Conservation (phyloP, 2,797 vertebrate genomes). For the Myoxocephalus aenaeus region DNA sequence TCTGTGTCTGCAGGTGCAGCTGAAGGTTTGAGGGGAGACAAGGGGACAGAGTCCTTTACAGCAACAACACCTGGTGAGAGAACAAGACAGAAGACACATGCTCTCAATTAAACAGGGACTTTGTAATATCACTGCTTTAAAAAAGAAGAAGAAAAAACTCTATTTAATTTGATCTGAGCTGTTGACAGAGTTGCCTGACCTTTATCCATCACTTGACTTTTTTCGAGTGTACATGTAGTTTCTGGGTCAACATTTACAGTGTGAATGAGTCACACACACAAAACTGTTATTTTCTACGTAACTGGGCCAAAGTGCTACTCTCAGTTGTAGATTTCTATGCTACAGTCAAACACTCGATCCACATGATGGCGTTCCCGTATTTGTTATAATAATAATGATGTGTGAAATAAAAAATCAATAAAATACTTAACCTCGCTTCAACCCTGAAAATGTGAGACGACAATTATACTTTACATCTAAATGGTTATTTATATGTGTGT, state of each 20-base stretch:
- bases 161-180: not conserved
- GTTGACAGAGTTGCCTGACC: not conserved
- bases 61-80: slow-evolving; percentile 73
- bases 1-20: slow-evolving; percentile 68
- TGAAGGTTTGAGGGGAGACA: slow-evolving; percentile 79
- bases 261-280: not conserved
- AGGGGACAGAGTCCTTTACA: slow-evolving; percentile 77
- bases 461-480: not conserved
- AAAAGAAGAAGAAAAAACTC: not conserved
- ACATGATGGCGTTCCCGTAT: slow-evolving; percentile 56
- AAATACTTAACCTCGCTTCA: not conserved
- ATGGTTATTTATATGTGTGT: not conserved
- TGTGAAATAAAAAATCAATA: not conserved
- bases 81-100: not conserved
- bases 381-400: not conserved
- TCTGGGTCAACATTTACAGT: not conserved
- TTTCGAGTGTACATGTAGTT: not conserved
- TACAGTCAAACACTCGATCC: slow-evolving; percentile 48
- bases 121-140: not conserved
- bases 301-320: not conserved
- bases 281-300: not conserved
- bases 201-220: not conserved
- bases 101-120: not conserved
- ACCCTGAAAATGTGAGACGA: slow-evolving; percentile 4
- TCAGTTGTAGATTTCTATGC: not conserved